Evolutionary conservation across 2,113 vertebrate genomes (phyloP).

Genomic region (Centrocercus urophasianus): DNA sequence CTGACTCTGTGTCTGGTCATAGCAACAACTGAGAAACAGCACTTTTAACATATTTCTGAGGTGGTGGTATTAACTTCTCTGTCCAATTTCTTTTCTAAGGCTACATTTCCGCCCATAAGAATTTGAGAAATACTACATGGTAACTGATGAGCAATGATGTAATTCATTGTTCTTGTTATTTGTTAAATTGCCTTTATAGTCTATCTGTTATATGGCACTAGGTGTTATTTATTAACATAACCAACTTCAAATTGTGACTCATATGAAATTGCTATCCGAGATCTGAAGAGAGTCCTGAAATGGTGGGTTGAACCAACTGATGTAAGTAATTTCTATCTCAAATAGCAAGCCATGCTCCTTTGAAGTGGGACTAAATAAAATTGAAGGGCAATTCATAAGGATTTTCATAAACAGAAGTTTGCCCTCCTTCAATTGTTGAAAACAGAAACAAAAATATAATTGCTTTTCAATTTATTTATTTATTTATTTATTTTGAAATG

Average conservation of each 20-base stretch:
- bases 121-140: not conserved
- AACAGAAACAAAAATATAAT: not conserved
- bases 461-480: not conserved
- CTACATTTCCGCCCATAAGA: not conserved
- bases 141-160: not conserved
- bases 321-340: not conserved
- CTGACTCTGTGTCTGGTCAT: not conserved
- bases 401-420: not conserved
- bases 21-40: not conserved
- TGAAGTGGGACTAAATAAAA: not conserved
- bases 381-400: not conserved
- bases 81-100: constrained; percentile 29
- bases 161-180: not conserved
- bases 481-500: not conserved
- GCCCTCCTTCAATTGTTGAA: not conserved
- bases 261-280: not conserved
- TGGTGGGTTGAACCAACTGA: not conserved
- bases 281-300: not conserved
- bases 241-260: not conserved
- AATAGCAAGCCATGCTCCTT: not conserved
- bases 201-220: not conserved
- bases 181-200: not conserved
- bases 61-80: not conserved
- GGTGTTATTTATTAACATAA: not conserved
- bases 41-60: not conserved